phyloP scores from a whole-genome alignment of 2,113 vertebrate species.

The Odobenus rosmarus region DNA sequence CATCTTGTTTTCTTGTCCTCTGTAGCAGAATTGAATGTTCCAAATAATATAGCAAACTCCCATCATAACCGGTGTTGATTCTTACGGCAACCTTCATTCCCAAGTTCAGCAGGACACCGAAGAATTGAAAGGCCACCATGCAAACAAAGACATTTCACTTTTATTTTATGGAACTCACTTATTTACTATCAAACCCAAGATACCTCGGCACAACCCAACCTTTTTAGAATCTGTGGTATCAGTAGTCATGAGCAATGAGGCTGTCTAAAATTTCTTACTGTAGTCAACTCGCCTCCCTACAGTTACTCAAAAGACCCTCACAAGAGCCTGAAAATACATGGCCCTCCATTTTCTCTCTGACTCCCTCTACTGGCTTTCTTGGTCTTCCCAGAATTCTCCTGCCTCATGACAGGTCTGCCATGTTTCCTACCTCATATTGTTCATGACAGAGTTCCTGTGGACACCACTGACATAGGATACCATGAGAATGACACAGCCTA shows the following conservation, averaged over 20 bases:
- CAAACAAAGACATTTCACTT: neutral
- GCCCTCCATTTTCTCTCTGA: neutral
- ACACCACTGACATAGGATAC: neutral
- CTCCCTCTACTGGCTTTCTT: neutral
- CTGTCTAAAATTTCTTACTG: neutral
- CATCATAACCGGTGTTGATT: neutral
- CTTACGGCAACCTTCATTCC: slow-evolving; percentile 3
- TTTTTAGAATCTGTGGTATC: neutral
- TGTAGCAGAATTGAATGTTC: slow-evolving; percentile 8
- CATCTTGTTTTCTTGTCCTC: neutral
- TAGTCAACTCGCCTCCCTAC: neutral
- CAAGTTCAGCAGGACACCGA: neutral
- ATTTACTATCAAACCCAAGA: neutral
- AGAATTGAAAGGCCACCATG: slow-evolving; percentile 10
- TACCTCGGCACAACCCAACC: neutral
- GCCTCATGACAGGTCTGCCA: neutral
- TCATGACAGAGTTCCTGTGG: neutral
- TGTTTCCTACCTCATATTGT: neutral
- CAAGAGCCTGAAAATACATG: neutral
- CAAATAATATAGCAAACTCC: neutral
- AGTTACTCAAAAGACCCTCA: neutral
- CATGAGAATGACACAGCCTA: neutral
- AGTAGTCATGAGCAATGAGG: neutral
- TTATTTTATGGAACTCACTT: neutral
- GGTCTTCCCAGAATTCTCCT: neutral